Base-by-base conservation (phyloP, 2,797 vertebrate species). In the Psittacula echo region DNA sequence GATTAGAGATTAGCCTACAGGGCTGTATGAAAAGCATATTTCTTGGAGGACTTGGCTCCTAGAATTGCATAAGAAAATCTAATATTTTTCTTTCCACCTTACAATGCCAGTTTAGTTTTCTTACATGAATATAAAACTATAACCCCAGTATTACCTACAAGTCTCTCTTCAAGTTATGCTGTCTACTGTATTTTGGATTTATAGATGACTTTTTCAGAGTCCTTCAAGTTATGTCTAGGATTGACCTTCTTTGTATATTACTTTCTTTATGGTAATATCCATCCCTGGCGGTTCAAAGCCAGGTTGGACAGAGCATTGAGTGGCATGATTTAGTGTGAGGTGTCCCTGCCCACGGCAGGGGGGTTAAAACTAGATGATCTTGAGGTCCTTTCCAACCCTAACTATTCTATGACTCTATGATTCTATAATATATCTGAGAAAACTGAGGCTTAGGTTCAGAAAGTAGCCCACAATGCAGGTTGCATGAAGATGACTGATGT, bases 401-500 rank as follows among this genome's bases (percentile, higher is more conserved):
- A 54, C 11, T 54, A 32, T 54, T 54, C 30, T 54, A 32, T 54
- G 53, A 54, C 8, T 54, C 29, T 20, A 54, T 20, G 30, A 54
- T 32, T 54, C 30, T 32, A 54, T 32, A 54, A 54, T 34, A 45
- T 4, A 47, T 7, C 13, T 18, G 39, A 18, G 16, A 4, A 79
- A 76, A 54, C 18, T 30, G 39, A 85, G 18, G 5, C 17, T 53
- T 45, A 58, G 7, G 5, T 70, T 90, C 26, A 54, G 5, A 8
- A 41, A 54, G 12, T 71, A 7, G 7, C 4, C 3, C 1, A 1
- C 19, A 42, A 5, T 10, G 10, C 17, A 34, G 16, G 60, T 45
- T 61, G 2, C 23, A 30, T 48, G 8, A 67, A 54, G 17, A 9
- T 90, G 41, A 8, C 26, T 48, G 24, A 39, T 5, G 3, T 47